Percentiles rank a stretch among this genome's conserved stretches.
Evolutionary conservation across 2,113 vertebrate species (phyloP).

Genomic region (Epinephelus moara): DNA sequence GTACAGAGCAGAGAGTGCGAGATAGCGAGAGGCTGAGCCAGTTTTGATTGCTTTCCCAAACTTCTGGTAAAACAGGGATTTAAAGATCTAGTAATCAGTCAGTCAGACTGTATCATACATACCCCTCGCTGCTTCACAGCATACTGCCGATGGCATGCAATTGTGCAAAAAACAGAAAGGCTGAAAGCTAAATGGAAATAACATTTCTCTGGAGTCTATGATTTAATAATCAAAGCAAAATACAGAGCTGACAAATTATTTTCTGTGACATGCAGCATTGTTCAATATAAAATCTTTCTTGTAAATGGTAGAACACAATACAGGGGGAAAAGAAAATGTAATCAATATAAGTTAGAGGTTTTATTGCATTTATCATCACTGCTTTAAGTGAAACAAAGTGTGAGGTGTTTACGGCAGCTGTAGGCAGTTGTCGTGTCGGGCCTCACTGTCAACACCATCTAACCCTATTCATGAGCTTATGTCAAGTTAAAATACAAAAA

Average conservation of each 20-base stretch:
- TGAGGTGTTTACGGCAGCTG: too few species aligned
- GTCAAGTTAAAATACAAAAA: not conserved
- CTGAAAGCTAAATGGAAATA: slow-evolving; percentile 48
- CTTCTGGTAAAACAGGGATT: slow-evolving; percentile 34
- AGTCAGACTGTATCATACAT: slow-evolving; percentile 28
- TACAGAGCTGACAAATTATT: slow-evolving; percentile 14
- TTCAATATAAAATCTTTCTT: not conserved
- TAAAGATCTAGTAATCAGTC: slow-evolving; percentile 48
- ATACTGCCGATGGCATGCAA: slow-evolving; percentile 20
- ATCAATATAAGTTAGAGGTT: not conserved
- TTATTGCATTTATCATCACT: not conserved
- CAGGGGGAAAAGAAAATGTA: not conserved
- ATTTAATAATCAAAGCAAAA: slow-evolving; percentile 49
- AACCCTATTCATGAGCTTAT: not conserved
- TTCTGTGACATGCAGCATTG: not conserved
- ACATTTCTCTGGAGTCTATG: slow-evolving; percentile 25
- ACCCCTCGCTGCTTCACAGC: slow-evolving; percentile 34
- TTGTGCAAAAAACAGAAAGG: slow-evolving; percentile 18
- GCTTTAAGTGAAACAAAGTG: not conserved
- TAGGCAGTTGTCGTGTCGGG: not conserved
- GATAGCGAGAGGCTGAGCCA: not conserved
- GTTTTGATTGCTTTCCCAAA: slow-evolving; percentile 41
- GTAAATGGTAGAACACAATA: not conserved
- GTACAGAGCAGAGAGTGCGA: not conserved
- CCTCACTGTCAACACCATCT: too few species aligned